Conservation (phyloP, 2,888 invertebrate species). For the Scaptomyza reducta region DNA sequence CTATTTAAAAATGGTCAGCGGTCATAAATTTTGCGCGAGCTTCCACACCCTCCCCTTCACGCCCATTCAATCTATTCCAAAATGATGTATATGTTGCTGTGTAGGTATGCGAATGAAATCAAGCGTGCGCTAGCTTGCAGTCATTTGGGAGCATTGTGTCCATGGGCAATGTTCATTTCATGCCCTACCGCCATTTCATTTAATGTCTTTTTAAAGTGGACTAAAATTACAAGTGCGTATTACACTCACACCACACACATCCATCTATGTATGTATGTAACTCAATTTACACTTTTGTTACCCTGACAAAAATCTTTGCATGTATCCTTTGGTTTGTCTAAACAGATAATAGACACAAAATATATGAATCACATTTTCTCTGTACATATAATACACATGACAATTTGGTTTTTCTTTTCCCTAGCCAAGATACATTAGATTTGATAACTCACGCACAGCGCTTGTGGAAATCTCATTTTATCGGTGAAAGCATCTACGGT, state of each 20-base stretch:
- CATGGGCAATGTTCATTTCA: slow-evolving; percentile 3
- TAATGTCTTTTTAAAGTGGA: slow-evolving; percentile 63
- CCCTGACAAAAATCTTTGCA: no score
- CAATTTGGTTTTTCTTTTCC: no score
- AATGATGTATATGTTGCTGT: background rate
- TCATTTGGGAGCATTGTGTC: slow-evolving; percentile 30
- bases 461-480: no score
- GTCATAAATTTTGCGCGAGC: slow-evolving; percentile 67
- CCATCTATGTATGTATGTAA: background rate
- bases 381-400: no score
- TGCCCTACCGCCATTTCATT: slow-evolving; percentile 52
- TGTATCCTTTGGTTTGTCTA: no score
- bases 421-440: no score
- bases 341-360: no score
- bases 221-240: slow-evolving; percentile 30
- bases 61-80: background rate
- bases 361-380: no score
- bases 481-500: no score
- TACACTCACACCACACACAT: background rate
- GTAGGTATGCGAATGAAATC: slow-evolving; percentile 39
- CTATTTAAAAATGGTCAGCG: slow-evolving; percentile 79
- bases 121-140: slow-evolving; percentile 34
- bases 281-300: no score
- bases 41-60: slow-evolving; percentile 1
- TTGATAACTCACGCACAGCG: no score